phyloP scores from a whole-genome alignment of 2,888 invertebrate species.

The Drosophila subquinaria region DNA sequence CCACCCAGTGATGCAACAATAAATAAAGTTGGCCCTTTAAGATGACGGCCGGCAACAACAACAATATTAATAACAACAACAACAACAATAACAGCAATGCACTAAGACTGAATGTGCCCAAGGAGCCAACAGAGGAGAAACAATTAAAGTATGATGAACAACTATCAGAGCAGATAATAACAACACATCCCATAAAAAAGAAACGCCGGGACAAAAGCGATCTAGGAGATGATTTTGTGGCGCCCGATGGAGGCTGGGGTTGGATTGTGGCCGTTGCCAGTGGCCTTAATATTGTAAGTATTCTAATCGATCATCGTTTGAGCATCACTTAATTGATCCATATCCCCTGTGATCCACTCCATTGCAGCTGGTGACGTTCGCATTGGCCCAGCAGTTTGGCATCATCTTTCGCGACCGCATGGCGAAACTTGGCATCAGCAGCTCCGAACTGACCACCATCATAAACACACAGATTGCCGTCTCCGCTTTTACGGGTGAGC shows the following conservation, averaged over 20 bases:
- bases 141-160: conserved; percentile 34
- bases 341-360: background rate
- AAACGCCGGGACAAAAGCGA: conserved; percentile 84
- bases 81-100: conserved; percentile 35
- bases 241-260: conserved; percentile 92
- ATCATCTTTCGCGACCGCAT: conserved; percentile 89
- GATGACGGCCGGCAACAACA: conserved; percentile 51
- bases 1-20: conserved; percentile 54
- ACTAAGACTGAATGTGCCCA: conserved; percentile 38
- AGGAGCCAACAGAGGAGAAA: conserved; percentile 20
- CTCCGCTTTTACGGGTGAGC: conserved; percentile 89
- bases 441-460: conserved; percentile 89
- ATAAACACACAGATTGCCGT: conserved; percentile 91
- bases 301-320: conserved; percentile 1
- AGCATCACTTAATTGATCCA: background rate
- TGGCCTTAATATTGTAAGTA: conserved; percentile 90
- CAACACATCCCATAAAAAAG: conserved; percentile 63
- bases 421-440: conserved; percentile 87
- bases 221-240: conserved; percentile 87
- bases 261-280: conserved; percentile 91
- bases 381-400: conserved; percentile 90
- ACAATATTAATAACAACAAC: conserved; percentile 33
- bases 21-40: conserved; percentile 39
- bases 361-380: conserved; percentile 89
- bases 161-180: conserved; percentile 37